Conservation (phyloP, 2,797 vertebrate genomes). For the Diceros bicornis region DNA sequence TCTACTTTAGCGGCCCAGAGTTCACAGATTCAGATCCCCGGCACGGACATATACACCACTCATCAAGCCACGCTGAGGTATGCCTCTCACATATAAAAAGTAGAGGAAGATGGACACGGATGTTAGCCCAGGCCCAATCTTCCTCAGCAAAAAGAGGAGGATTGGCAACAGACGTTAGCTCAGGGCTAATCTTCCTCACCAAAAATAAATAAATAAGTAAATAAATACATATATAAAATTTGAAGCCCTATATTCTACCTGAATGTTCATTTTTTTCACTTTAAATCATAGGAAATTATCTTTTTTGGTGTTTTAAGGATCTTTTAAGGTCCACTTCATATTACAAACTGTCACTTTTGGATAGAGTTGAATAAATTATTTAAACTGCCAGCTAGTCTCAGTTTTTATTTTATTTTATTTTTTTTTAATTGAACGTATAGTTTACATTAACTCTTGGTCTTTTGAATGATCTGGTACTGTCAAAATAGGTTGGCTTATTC, state of each 20-base stretch:
- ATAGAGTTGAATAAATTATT: neutral
- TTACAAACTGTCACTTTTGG: slow-evolving; percentile 21
- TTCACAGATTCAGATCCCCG: too few species aligned
- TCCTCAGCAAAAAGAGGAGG: too few species aligned
- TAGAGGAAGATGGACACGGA: too few species aligned
- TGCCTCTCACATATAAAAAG: too few species aligned
- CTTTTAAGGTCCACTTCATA: neutral
- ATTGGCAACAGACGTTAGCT: too few species aligned
- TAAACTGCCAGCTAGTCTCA: neutral
- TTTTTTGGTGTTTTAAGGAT: neutral
- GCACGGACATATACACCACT: too few species aligned
- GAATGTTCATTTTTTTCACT: slow-evolving; percentile 28
- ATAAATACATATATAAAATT: neutral
- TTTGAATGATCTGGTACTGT: neutral
- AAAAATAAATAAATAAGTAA: too few species aligned
- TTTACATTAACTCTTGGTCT: slow-evolving; percentile 49
- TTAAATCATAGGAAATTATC: slow-evolving; percentile 3
- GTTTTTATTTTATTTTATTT: neutral
- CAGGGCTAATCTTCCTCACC: too few species aligned
- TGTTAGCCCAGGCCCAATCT: too few species aligned
- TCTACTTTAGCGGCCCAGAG: too few species aligned
- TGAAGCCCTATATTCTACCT: neutral
- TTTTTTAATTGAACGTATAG: neutral
- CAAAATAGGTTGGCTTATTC: neutral
- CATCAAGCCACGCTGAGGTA: too few species aligned